A percentile compares a stretch with the other conserved stretches of the same genome.
Evolutionary conservation across 2,113 vertebrate genomes (phyloP).

Genomic region (Grammomys dolichurus): DNA sequence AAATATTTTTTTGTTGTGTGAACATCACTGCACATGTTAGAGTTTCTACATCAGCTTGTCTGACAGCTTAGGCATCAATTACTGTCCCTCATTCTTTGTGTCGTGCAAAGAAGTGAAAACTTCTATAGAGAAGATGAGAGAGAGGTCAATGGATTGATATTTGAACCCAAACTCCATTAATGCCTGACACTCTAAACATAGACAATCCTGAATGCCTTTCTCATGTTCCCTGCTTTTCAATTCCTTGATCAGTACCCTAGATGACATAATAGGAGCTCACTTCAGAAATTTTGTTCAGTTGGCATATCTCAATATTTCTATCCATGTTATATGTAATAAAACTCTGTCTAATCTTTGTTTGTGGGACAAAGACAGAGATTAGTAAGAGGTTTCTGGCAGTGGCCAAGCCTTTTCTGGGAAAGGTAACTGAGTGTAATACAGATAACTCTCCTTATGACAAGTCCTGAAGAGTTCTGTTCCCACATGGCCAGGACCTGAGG

Average conservation of each 20-base stretch:
- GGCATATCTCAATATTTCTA: not conserved
- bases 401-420: too few relatives aligned
- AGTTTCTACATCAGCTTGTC: not conserved
- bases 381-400: not conserved
- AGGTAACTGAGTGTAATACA: too few relatives aligned
- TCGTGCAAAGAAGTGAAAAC: not conserved
- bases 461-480: too few relatives aligned
- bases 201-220: not conserved
- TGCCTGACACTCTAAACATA: not conserved
- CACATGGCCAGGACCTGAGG: too few relatives aligned
- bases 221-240: not conserved
- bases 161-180: not conserved
- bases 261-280: not conserved
- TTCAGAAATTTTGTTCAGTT: not conserved
- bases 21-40: not conserved
- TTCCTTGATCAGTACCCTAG: not conserved
- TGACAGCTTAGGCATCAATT: not conserved
- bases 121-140: not conserved
- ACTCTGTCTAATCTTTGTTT: too few relatives aligned
- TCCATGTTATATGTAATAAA: not conserved
- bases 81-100: not conserved
- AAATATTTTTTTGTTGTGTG: not conserved
- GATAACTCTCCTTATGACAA: too few relatives aligned
- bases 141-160: not conserved
- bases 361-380: too few relatives aligned